Evolutionary conservation across 2,888 invertebrate species (phyloP).

Genomic region (Drepanosiphum platanoidis): DNA sequence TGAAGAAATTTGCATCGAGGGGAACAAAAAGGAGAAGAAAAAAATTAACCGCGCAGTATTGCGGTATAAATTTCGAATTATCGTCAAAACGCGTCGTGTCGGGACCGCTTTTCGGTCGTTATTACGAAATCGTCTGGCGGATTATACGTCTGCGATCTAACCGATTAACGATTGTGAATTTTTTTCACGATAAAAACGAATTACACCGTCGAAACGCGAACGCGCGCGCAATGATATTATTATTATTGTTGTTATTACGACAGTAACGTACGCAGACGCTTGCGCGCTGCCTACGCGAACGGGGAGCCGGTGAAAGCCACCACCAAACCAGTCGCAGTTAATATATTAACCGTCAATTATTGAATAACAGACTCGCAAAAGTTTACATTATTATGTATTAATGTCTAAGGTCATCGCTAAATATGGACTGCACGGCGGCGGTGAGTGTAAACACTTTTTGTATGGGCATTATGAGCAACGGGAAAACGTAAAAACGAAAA

Average conservation of each 20-base stretch:
- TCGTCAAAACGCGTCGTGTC: too few species aligned
- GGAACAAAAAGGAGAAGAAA: too few species aligned
- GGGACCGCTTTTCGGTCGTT: too few species aligned
- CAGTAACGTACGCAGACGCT: background rate
- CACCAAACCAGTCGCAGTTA: background rate
- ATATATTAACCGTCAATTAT: background rate
- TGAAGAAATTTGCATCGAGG: background rate
- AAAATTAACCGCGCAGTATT: too few species aligned
- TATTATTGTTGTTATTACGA: background rate
- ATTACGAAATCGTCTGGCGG: too few species aligned
- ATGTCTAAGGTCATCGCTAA: background rate
- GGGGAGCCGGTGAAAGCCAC: background rate
- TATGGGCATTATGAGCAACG: too few species aligned
- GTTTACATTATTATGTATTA: background rate
- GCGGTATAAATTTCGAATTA: too few species aligned
- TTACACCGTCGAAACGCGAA: too few species aligned
- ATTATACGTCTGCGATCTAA: too few species aligned
- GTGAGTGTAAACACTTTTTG: too few species aligned
- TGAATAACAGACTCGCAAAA: background rate
- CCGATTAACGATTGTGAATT: background rate
- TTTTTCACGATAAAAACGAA: background rate
- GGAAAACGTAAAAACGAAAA: too few species aligned
- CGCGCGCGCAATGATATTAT: background rate
- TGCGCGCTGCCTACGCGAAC: too few species aligned
- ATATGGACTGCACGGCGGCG: background rate